phyloP scores from a whole-genome alignment of 2,113 vertebrate species.

The Opisthocomus hoazin region DNA sequence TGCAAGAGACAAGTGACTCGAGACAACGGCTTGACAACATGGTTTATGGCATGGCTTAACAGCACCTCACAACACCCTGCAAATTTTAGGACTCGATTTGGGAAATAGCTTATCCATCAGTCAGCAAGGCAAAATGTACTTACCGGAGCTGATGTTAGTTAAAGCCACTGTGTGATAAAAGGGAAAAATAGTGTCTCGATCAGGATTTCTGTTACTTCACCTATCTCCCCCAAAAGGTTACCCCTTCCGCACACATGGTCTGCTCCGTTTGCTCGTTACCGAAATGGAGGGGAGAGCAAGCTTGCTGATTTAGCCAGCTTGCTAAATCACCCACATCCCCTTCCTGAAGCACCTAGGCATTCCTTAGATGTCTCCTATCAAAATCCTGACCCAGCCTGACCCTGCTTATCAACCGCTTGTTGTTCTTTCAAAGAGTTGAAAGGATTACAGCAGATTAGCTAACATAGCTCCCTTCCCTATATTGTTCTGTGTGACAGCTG shows the following conservation, averaged over 20 bases:
- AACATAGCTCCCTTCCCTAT: background rate
- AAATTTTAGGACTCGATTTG: background rate
- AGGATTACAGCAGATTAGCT: slow-evolving; percentile 56
- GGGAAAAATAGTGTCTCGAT: background rate
- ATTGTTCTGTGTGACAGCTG: background rate
- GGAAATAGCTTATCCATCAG: background rate
- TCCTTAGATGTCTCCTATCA: slow-evolving; percentile 50
- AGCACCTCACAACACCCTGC: background rate
- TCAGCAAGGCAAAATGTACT: background rate
- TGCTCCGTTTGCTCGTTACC: background rate
- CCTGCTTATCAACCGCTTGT: slow-evolving; percentile 45
- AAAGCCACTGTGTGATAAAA: background rate
- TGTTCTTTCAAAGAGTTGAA: slow-evolving; percentile 45
- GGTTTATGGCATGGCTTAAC: background rate
- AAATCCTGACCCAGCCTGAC: slow-evolving; percentile 55
- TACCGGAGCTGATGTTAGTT: background rate
- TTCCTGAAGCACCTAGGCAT: slow-evolving; percentile 58
- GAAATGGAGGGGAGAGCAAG: background rate
- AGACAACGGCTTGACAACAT: background rate
- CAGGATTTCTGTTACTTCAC: background rate
- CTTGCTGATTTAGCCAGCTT: background rate
- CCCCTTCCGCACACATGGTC: background rate
- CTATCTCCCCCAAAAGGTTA: background rate
- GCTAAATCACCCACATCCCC: slow-evolving; percentile 17
- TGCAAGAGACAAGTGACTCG: background rate